Base-by-base conservation (phyloP, 2,113 vertebrate genomes). In the Laticauda colubrina region DNA sequence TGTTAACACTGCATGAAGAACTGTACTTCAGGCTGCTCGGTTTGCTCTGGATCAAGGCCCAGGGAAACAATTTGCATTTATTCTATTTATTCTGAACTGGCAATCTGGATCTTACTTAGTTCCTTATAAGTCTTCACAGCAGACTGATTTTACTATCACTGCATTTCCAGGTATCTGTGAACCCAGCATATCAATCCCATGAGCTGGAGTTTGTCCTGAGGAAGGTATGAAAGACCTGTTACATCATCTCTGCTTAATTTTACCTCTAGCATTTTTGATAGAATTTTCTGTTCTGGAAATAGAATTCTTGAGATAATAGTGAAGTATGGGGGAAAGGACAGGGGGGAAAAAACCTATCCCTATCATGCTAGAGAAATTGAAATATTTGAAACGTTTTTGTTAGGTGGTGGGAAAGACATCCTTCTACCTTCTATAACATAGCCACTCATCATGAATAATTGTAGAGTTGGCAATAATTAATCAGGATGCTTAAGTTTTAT, bases 181-280 rank as follows among this genome's bases (percentile, higher is more conserved):
- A 99, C 95, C 98, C 99, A 87, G 99, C 98, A 4, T 99, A 99
- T 96, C 98, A 99, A 94, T 26, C 96, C 24, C 86, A 93, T 23
- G 99, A 99, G 91, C 94, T 98, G 95, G 98, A 99, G 95, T 98
- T 97, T 94, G 97, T 97, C 1, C 92, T 99, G 87, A 97, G 54
- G 92, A 99, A 99, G 98, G 99, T 99, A 94, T 85, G 26, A 94
- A 96, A 53, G 3, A 14, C 43, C 45, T 3, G 61, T 81, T 0
- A 0, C 51, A 45, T 5, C 88, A n/a, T 48, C 2, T 48, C 55
- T 1, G 12, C 75, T 89, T 56, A 45, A 90, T 92, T 92, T 0
- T 0, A 43, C 55, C 9, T 0, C 26, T 43, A 89, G 10, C 55
- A 0, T 0, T 2, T 0, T 15, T 10, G 29, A 43, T 75, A 48